These are phyloP conservation scores for Phyllotreta striolata DNA, from an alignment of 2,888 invertebrate genomes.

Conservation along the genomic window DNA sequence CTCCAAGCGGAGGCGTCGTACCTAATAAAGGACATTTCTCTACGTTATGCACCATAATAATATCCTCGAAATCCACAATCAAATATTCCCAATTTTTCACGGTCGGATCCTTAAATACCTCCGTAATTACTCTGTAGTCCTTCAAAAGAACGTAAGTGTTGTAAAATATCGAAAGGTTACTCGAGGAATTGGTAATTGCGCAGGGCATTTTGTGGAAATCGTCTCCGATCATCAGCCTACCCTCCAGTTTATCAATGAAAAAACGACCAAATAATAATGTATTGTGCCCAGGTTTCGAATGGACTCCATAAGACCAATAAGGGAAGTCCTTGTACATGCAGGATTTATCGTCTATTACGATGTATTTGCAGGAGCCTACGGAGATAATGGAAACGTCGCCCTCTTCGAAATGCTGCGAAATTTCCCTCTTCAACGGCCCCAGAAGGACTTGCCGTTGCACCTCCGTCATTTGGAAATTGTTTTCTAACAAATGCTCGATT, in stretches of 20 bases:
- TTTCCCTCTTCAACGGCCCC: no score
- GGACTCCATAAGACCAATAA: constrained; percentile 36
- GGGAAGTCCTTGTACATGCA: constrained; percentile 21
- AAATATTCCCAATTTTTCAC: constrained; percentile 36
- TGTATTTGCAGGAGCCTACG: constrained; percentile 27
- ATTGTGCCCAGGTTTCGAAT: constrained; percentile 25
- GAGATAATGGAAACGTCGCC: constrained; percentile 18
- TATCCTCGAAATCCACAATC: constrained; percentile 35
- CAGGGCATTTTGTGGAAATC: constrained; percentile 25
- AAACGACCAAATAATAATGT: constrained; percentile 33
- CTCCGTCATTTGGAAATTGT: no score
- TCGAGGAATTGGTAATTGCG: constrained; percentile 4
- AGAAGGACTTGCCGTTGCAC: no score
- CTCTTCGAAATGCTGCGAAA: no score
- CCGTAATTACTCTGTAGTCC: constrained; percentile 34
- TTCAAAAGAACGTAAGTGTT: constrained; percentile 35
- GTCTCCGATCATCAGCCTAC: constrained; percentile 34
- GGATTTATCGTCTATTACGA: constrained; percentile 18
- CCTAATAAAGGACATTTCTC: constrained; percentile 4
- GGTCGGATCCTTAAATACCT: constrained; percentile 31
- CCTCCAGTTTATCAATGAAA: constrained; percentile 30
- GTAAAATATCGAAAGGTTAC: neutral
- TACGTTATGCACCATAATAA: constrained; percentile 16
- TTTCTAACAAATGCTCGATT: no score
- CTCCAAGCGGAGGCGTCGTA: neutral